Evolutionary conservation across 2,113 vertebrate species (phyloP), one percentile per base, ranked within the genome.

Genomic region (Sylvietta virens): DNA sequence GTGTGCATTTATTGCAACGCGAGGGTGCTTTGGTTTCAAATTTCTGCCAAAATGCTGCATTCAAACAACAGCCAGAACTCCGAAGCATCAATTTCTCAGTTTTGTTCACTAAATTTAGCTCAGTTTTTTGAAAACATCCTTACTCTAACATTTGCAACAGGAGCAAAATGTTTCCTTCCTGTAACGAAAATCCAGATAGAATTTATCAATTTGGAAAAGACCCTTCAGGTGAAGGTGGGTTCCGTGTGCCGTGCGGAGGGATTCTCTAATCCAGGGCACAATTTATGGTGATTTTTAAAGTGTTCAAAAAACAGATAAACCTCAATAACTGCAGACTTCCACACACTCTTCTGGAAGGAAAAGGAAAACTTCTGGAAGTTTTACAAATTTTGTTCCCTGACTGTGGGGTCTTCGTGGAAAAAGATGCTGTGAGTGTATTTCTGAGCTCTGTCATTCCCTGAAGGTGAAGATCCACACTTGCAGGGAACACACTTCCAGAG

Each of bases 291-390:
- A 11, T 54, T 89, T 77, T 58, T 1, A 5, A 71, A 53, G 5
- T 7, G 12, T 10, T 33, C 5, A 3, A 31, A 21, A 6, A 20
- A 8, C 4, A 13, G n/a, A 35, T 33, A 16, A 16, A 11, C 16
- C 20, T 18, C 3, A 0, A 1, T 7, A 71, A 35, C 15, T 48
- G 15, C 15, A 2, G 50, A 45, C 16, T 39, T 30, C 1, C 0
- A 44, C 3, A 3, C 3, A 1, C 21, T 48, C 11, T 17, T 16
- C 22, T 24, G 10, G 64, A 28, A 48, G 30, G 20, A 35, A 67
- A 65, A 74, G 8, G 30, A 71, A 42, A 77, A 28, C 4, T 48
- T 56, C 4, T 10, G 24, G 27, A 69, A 70, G 17, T 45, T 45
- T 58, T 24, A 28, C 56, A 56, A 8, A 8, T 58, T 21, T 1